Conservation (phyloP, 2,797 vertebrate genomes). For the Microctenopoma lineatum region DNA sequence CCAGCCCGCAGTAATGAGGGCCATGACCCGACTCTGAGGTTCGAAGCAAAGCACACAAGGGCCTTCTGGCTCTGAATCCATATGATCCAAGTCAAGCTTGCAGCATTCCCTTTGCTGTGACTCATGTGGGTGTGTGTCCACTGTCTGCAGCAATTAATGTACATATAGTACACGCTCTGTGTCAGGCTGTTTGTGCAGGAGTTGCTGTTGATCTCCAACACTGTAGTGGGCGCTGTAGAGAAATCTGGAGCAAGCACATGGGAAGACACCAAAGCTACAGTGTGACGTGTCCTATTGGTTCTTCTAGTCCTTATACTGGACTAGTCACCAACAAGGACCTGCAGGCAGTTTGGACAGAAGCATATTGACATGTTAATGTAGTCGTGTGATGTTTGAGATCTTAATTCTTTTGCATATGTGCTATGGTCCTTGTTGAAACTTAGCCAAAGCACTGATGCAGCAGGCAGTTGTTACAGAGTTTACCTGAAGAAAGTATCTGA, state of each 20-base stretch:
- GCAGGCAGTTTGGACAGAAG: too few relatives aligned
- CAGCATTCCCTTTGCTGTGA: neutral
- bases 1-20: slow-evolving; percentile 39
- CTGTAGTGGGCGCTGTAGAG: too few relatives aligned
- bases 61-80: neutral
- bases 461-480: neutral
- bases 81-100: neutral
- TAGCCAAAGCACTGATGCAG: neutral
- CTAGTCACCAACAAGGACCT: neutral
- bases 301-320: neutral
- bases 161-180: neutral
- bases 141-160: too few relatives aligned
- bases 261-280: neutral
- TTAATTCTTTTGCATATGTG: neutral
- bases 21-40: slow-evolving; percentile 17
- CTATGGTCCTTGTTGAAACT: too few relatives aligned
- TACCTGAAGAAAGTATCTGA: slow-evolving; percentile 5
- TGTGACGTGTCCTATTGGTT: neutral
- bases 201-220: neutral
- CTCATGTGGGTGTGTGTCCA: neutral
- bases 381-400: neutral
- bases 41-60: neutral
- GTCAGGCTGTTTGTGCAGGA: neutral
- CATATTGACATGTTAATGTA: neutral
- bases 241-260: neutral